Evolutionary conservation across 2,797 vertebrate species (phyloP).

Genomic region (Thunnus albacares): DNA sequence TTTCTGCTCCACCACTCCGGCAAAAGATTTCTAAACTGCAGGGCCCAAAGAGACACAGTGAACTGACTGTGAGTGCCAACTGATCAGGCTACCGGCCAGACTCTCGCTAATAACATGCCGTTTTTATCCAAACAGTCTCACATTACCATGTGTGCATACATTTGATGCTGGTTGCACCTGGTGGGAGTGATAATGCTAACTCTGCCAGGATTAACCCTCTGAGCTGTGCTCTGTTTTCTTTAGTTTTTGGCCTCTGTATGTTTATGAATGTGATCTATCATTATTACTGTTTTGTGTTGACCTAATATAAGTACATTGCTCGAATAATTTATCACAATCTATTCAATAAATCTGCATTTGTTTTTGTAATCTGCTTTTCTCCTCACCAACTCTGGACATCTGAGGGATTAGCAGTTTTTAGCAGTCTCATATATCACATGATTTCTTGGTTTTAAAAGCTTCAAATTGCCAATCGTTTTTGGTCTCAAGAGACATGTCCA

Average conservation of each 20-base stretch:
- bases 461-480: slow-evolving; percentile 6
- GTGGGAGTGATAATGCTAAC: slow-evolving; percentile 20
- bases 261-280: neutral
- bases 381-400: neutral
- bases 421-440: neutral
- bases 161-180: slow-evolving; percentile 30
- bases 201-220: slow-evolving; percentile 5
- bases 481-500: neutral
- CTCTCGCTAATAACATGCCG: slow-evolving; percentile 24
- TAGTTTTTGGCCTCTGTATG: neutral
- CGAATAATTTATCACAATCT: neutral
- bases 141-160: slow-evolving; percentile 40
- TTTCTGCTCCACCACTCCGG: neutral
- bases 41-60: neutral
- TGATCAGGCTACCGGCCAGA: slow-evolving; percentile 28
- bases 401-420: neutral
- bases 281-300: neutral
- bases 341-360: neutral
- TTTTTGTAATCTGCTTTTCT: neutral
- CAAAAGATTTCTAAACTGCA: slow-evolving; percentile 4
- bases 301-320: neutral
- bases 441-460: neutral
- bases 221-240: neutral
- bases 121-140: slow-evolving; percentile 34
- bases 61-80: slow-evolving; percentile 1